Percentiles rank a stretch among this genome's conserved stretches.
These are phyloP conservation scores for Lysiphlebus fabarum DNA, from an alignment of 1,140 invertebrate genomes.

Conservation along the genomic window DNA sequence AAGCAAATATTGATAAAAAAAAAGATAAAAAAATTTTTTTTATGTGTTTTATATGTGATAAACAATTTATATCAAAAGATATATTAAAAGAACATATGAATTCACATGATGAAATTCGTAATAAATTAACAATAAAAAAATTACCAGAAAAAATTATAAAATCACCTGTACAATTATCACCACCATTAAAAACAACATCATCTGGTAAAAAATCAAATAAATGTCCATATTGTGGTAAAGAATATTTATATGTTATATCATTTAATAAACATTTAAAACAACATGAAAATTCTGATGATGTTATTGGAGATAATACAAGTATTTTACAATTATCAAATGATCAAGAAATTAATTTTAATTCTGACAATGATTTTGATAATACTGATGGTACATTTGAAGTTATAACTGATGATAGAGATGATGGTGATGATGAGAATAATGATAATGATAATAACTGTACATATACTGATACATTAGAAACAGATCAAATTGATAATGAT, in stretches of 20 bases:
- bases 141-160: slow-evolving; percentile 37
- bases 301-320: slow-evolving; percentile 33
- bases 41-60: slow-evolving; percentile 50
- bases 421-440: slow-evolving; percentile 18
- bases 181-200: slow-evolving; percentile 33
- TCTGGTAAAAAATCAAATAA: slow-evolving; percentile 49
- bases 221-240: slow-evolving; percentile 52
- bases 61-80: slow-evolving; percentile 48
- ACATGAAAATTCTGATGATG: slow-evolving; percentile 42
- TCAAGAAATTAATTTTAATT: slow-evolving; percentile 35
- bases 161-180: slow-evolving; percentile 21
- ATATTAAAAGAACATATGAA: slow-evolving; percentile 52
- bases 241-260: slow-evolving; percentile 52
- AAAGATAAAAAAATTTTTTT: slow-evolving; percentile 42
- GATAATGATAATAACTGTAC: slow-evolving; percentile 9
- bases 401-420: slow-evolving; percentile 10
- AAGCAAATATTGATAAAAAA: slow-evolving; percentile 35
- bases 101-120: slow-evolving; percentile 49
- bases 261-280: slow-evolving; percentile 51
- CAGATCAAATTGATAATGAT: neutral
- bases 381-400: slow-evolving; percentile 25
- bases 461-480: neutral
- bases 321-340: slow-evolving; percentile 41
- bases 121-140: slow-evolving; percentile 40
- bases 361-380: slow-evolving; percentile 31